Conservation (phyloP, 2,113 vertebrate genomes). For the Platanista minor region DNA sequence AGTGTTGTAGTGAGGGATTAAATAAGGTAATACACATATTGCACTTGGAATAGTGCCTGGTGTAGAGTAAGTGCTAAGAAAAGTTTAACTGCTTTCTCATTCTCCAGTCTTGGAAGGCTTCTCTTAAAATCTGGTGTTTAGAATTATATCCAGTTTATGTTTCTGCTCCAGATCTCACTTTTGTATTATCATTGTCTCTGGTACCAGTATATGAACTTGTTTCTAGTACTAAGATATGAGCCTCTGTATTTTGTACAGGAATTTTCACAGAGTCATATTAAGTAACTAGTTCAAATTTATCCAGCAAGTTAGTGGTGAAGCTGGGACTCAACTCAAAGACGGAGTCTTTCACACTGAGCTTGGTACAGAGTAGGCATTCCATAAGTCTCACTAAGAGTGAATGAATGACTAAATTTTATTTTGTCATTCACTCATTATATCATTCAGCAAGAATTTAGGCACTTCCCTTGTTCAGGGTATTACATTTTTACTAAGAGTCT, state of each 20-base stretch:
- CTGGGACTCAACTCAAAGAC: slow-evolving; percentile 2
- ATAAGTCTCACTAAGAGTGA: neutral
- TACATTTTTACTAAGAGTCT: neutral
- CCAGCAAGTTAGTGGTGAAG: neutral
- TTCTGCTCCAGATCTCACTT: neutral
- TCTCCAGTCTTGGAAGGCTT: neutral
- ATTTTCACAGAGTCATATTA: neutral
- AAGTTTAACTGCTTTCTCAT: neutral
- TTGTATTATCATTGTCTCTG: neutral
- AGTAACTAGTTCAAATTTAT: neutral
- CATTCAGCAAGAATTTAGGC: neutral
- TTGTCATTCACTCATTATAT: neutral
- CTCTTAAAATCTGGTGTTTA: neutral
- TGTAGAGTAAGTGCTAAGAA: neutral
- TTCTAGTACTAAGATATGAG: neutral
- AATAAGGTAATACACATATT: neutral
- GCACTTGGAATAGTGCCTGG: neutral
- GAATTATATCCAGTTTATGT: neutral
- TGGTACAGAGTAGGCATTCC: neutral
- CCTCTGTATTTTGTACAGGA: neutral
- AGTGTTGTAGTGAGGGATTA: neutral
- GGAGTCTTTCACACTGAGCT: neutral
- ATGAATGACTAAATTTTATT: neutral
- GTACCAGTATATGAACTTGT: neutral
- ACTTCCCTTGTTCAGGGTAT: neutral